Base-by-base conservation (phyloP, 2,888 invertebrate species). In the Drosophila kuntzei region DNA sequence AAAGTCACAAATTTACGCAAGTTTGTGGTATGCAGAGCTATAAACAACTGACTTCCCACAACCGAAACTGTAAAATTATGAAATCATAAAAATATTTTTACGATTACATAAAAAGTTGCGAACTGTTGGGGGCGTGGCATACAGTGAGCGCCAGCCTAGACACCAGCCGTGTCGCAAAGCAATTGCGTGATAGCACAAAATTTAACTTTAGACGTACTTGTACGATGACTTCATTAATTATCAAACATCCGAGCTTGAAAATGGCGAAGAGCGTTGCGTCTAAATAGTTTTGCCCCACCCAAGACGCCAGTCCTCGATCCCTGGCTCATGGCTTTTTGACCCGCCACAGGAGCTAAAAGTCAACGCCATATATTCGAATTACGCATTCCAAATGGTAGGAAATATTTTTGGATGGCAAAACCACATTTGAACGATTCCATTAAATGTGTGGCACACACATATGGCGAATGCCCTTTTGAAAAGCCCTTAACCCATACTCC, bases 1-100 rank as follows among this genome's bases (percentile, higher is more conserved):
- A 62, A 58, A 69, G 46, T 57, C 70, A 67, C 66, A 73, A 72
- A 73, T 70, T 75, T 83, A 55, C 66, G 50, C 58, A 59, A 39
- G 32, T 55, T 49, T 36, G 14, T 43, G 46, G 61, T 37, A 64
- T 70, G 68, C 64, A 29, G 41, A 43, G 69, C 53, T 62, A 75
- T 83, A 83, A 89, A 89, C 85, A 81, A 79, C 66, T 39, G 71
- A 53, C 59, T 50, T 55, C 50, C 55, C 51, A 41, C 65, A 63
- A 58, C 83, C 69, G 47, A 74, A 84, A 87, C 81, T 85, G 88
- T 85, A 87, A 87, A 87, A 89, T 87, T 89, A 87, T 87, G 89
- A 80, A 89, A 87, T 87, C 90, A 80, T 87, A 89, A 89, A 87
- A 89, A 80, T 87, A 89, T 74, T 90, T 87, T 89, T 89, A 87